Base-by-base conservation (phyloP, 2,888 invertebrate species). In the Agonopterix arenella region DNA sequence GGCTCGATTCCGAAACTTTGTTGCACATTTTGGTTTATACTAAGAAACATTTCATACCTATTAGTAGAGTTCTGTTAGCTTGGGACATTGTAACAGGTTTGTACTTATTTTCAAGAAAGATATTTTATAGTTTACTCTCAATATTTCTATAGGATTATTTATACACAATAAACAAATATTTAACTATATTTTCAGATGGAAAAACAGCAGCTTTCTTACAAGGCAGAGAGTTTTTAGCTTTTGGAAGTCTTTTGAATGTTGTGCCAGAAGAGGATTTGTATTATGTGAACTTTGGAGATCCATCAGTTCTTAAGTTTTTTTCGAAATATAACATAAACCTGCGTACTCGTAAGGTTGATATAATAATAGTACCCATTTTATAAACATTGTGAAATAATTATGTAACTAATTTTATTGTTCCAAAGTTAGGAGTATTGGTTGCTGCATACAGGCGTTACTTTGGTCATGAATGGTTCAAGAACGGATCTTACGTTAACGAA, bases 251-350 rank as follows among this genome's bases (percentile, higher is more conserved):
- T 36, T 62, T 89, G 44, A 80, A 84, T 55, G 64, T 68, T 8
- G 62, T 89, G 4, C 86, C 88, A 1, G 88, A 89, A 63, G 88
- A 89, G 68, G 89, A 89, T 61, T 70, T 89, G 36, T 89, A 84
- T 53, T 79, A 83, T 52, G 72, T 70, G 1, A 86, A 89, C 62
- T 86, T 89, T 62, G 88, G 84, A 16, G 84, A 85, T 54, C 64
- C 75, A 41, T 76, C 80, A 4, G 88, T 89, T 1, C 61, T 80
- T 9, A 74, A 68, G 48, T 82, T 69, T 63, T 89, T 89, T 61
- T 63, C 88, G 0, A 72, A 62, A 49, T 50, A 66, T 47, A 53
- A 66, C 49, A 48, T 78, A 8, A 64, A 70, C 4, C 60, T 86
- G 44, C 60, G 67, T n/a, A 73, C 70, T 49, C 76, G 89, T 1